Percentiles rank a stretch among this genome's conserved stretches.
Evolutionary conservation across 92 coral and sea anemone species (phyloP).

Genomic region (Porites evermanni): DNA sequence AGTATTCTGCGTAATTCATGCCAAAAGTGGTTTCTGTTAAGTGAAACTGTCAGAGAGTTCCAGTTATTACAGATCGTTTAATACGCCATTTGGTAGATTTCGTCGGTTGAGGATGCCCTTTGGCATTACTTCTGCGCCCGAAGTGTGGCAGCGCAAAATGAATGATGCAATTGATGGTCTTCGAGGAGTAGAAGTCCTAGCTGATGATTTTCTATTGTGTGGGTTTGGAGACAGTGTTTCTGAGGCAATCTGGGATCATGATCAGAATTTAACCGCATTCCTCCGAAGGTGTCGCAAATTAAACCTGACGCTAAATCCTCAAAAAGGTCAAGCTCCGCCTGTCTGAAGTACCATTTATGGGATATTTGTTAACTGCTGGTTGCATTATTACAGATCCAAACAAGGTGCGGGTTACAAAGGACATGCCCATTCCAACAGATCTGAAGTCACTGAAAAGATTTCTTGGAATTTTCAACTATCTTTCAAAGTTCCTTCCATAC

Average conservation of each 20-base stretch:
- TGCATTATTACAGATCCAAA: constrained; percentile 33
- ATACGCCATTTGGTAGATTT: constrained; percentile 47
- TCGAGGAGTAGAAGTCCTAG: constrained; percentile 22
- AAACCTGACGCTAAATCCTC: constrained; percentile 43
- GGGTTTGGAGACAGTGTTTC: constrained; percentile 42
- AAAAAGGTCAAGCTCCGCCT: constrained; percentile 28
- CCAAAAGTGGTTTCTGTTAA: constrained; percentile 43
- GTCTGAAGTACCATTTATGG: constrained; percentile 35
- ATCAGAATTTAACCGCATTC: constrained; percentile 46
- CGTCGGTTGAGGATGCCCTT: constrained; percentile 49
- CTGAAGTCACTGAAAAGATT: constrained; percentile 39
- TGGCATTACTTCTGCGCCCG: constrained; percentile 35
- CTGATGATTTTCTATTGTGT: constrained; percentile 41
- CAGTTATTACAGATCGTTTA: constrained; percentile 29
- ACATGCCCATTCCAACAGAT: constrained; percentile 44
- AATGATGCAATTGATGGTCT: constrained; percentile 45
- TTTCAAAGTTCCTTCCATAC: constrained; percentile 50
- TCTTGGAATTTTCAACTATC: constrained; percentile 54
- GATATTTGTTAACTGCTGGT: constrained; percentile 28
- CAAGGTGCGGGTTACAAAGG: constrained; percentile 26
- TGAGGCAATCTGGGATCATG: constrained; percentile 37
- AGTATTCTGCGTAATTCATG: constrained; percentile 42
- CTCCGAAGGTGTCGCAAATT: constrained; percentile 38
- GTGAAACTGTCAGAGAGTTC: constrained; percentile 29
- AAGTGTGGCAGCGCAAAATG: constrained; percentile 49